A percentile compares a stretch with the other conserved stretches of the same genome.
Evolutionary conservation across 2,797 vertebrate genomes (phyloP).

Genomic region (Valencia hispanica): DNA sequence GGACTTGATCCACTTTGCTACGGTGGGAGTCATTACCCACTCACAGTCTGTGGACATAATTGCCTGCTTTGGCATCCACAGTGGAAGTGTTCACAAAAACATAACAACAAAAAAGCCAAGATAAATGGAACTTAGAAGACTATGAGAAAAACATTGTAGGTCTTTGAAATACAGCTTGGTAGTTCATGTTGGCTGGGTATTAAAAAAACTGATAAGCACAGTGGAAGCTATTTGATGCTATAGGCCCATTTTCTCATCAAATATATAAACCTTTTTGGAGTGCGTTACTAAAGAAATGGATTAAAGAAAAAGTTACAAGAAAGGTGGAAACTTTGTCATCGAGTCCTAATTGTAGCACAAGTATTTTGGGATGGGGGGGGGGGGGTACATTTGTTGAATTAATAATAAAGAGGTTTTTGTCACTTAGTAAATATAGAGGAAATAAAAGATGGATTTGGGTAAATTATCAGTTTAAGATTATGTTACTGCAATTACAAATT

Average conservation of each 20-base stretch:
- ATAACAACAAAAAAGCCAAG: neutral
- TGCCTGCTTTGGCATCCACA: too few species aligned
- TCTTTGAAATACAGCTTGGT: neutral
- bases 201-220: neutral
- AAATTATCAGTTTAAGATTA: neutral
- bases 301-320: too few species aligned
- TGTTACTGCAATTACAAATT: neutral
- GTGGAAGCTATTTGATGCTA: neutral
- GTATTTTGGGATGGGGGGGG: too few species aligned
- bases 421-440: neutral
- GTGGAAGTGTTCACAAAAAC: neutral
- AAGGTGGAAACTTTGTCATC: too few species aligned
- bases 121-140: neutral
- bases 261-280: too few species aligned
- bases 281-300: too few species aligned
- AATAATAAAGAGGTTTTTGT: neutral
- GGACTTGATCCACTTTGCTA: too few species aligned
- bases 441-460: neutral
- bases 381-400: too few species aligned
- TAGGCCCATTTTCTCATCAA: neutral
- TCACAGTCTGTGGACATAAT: too few species aligned
- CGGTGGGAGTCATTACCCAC: too few species aligned
- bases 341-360: too few species aligned
- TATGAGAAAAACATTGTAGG: neutral
- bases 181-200: neutral